These are phyloP conservation scores for Bagarius yarrelli DNA, from an alignment of 2,113 vertebrate species.

Conservation along the genomic window DNA sequence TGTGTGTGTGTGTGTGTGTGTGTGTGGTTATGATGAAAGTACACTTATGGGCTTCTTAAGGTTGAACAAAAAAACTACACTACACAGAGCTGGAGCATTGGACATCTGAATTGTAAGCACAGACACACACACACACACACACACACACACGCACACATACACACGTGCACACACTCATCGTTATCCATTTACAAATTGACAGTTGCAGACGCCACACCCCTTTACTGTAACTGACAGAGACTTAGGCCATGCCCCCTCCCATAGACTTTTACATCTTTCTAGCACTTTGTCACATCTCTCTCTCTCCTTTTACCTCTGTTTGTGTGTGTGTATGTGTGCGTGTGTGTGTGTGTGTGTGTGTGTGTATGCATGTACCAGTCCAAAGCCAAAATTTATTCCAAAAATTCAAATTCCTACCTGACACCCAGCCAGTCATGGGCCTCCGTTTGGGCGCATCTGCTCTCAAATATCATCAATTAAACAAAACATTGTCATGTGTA, in stretches of 20 bases:
- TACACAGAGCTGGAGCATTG: too few relatives aligned
- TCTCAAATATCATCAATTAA: constrained; percentile 45
- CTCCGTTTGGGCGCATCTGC: constrained; percentile 25
- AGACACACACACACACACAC: background rate
- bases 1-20: constrained; percentile 6
- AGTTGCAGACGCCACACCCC: background rate
- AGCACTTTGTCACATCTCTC: background rate
- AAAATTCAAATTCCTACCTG: constrained; percentile 24
- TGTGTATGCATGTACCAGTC: background rate
- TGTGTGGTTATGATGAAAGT: background rate
- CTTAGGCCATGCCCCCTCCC: background rate
- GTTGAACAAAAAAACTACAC: too few relatives aligned
- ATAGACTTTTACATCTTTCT: background rate
- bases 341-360: constrained; percentile 15
- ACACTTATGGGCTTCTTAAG: background rate
- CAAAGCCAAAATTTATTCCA: constrained; percentile 14
- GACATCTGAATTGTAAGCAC: background rate
- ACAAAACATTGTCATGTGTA: constrained; percentile 36
- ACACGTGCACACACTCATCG: background rate
- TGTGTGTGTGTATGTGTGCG: background rate
- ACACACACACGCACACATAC: background rate
- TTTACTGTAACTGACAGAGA: background rate
- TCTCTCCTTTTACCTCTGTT: background rate
- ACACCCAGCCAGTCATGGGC: constrained; percentile 31
- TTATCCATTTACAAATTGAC: background rate